Evolutionary conservation across 35 echinoderm and acorn worm species (phyloP).

Genomic region (Hemicentrotus pulcherrimus): DNA sequence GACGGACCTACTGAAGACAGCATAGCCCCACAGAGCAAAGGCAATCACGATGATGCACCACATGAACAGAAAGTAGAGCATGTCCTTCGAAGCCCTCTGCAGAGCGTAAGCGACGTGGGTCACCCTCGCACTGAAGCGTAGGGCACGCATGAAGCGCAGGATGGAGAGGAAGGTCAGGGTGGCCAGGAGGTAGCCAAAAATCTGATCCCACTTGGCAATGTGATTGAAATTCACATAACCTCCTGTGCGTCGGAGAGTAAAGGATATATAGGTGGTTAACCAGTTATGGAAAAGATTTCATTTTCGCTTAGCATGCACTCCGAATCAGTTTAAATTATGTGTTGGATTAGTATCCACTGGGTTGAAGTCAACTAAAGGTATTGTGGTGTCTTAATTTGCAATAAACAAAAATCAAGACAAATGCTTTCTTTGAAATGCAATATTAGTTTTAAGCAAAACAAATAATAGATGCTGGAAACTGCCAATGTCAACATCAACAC

Average conservation of each 20-base stretch:
- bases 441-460: too few species aligned
- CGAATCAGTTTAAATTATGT: too few species aligned
- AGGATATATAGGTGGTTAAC: neutral
- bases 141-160: conserved; percentile 60
- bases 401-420: too few species aligned
- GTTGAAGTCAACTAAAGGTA: too few species aligned
- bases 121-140: conserved; percentile 59
- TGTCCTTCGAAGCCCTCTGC: conserved; percentile 19
- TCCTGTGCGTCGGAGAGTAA: neutral
- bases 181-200: conserved; percentile 65
- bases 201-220: conserved; percentile 71
- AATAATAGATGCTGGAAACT: too few species aligned
- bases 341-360: too few species aligned
- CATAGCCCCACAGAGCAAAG: conserved; percentile 57
- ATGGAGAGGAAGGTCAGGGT: conserved; percentile 48
- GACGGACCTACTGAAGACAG: conserved; percentile 52
- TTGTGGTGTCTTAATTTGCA: too few species aligned
- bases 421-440: too few species aligned
- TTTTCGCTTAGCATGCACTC: too few species aligned
- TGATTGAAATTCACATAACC: conserved; percentile 71
- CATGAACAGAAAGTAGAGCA: conserved; percentile 66
- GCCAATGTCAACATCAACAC: too few species aligned
- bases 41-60: conserved; percentile 60
- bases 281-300: too few species aligned
- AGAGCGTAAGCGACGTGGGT: conserved; percentile 56